Evolutionary conservation across 2,888 invertebrate genomes (phyloP).

Genomic region (Arctia plantaginis): DNA sequence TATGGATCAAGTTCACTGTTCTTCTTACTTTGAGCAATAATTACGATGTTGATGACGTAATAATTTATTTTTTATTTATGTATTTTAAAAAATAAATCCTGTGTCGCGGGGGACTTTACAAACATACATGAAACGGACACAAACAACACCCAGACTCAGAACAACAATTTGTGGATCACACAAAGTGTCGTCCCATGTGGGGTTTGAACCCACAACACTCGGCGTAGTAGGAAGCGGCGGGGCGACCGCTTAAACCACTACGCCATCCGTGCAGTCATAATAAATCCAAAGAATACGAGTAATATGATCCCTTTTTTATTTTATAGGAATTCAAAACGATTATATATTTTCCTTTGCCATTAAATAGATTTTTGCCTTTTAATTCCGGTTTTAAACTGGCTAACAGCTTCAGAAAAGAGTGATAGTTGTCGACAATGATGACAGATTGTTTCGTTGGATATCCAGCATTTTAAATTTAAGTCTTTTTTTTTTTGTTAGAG

Average conservation of each 20-base stretch:
- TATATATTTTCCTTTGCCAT: constrained; percentile 64
- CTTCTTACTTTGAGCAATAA: constrained; percentile 55
- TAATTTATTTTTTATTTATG: no score
- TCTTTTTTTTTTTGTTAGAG: no score
- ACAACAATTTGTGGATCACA: no score
- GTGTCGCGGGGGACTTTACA: no score
- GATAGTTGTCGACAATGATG: constrained; percentile 63
- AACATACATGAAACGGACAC: no score
- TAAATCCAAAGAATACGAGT: constrained; percentile 67
- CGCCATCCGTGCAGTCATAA: no score
- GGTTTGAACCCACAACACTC: no score
- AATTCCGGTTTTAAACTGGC: constrained; percentile 66
- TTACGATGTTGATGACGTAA: constrained; percentile 64
- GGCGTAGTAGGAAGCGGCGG: no score
- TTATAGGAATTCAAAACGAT: constrained; percentile 61
- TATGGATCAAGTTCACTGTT: constrained; percentile 67
- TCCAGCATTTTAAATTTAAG: constrained; percentile 59
- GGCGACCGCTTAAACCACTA: no score
- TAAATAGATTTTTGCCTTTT: constrained; percentile 66
- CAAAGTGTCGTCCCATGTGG: no score
- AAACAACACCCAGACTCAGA: no score
- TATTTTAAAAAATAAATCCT: no score
- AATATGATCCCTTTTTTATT: constrained; percentile 61
- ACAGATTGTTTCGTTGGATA: constrained; percentile 65
- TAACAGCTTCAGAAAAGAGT: constrained; percentile 63